Evolutionary conservation across 2,888 invertebrate species (phyloP).

Genomic region (Ecliptopera silaceata): DNA sequence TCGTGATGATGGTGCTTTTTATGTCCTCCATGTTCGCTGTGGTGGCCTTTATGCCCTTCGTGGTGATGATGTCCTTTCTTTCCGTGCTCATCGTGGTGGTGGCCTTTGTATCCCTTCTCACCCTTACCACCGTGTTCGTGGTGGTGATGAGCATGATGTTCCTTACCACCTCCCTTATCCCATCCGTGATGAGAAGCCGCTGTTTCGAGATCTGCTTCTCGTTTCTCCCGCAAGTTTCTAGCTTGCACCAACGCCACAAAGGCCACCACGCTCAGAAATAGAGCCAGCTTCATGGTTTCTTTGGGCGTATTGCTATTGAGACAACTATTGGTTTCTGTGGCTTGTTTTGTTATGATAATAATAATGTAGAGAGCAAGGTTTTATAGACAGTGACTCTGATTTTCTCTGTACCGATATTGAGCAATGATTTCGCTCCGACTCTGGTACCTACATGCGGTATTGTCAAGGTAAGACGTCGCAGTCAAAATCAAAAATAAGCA

Average conservation of each 20-base stretch:
- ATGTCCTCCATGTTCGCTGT: slow-evolving; percentile 83
- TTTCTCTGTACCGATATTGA: slow-evolving; percentile 63
- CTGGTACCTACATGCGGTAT: slow-evolving; percentile 47
- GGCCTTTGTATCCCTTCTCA: slow-evolving; percentile 87
- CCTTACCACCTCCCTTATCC: slow-evolving; percentile 84
- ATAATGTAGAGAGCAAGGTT: slow-evolving; percentile 57
- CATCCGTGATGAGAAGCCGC: slow-evolving; percentile 67
- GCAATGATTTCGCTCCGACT: slow-evolving; percentile 63
- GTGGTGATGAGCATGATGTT: slow-evolving; percentile 85
- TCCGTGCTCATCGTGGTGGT: slow-evolving; percentile 86
- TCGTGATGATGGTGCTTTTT: slow-evolving; percentile 86
- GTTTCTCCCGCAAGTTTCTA: slow-evolving; percentile 67
- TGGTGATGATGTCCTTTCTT: slow-evolving; percentile 89
- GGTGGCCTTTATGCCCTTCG: slow-evolving; percentile 84
- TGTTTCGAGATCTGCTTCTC: slow-evolving; percentile 80
- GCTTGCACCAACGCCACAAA: slow-evolving; percentile 72
- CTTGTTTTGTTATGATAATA: slow-evolving; percentile 59
- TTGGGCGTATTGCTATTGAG: slow-evolving; percentile 18
- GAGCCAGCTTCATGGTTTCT: slow-evolving; percentile 64
- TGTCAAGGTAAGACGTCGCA: slow-evolving; percentile 62
- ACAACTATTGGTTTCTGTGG: slow-evolving; percentile 33
- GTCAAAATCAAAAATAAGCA: neutral
- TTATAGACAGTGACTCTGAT: slow-evolving; percentile 71
- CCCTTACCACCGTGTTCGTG: slow-evolving; percentile 86
- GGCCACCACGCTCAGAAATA: slow-evolving; percentile 59